A percentile compares a stretch with the other conserved stretches of the same genome.
phyloP scores from a whole-genome alignment of 2,113 vertebrate species.

The Sminthopsis crassicaudata region DNA sequence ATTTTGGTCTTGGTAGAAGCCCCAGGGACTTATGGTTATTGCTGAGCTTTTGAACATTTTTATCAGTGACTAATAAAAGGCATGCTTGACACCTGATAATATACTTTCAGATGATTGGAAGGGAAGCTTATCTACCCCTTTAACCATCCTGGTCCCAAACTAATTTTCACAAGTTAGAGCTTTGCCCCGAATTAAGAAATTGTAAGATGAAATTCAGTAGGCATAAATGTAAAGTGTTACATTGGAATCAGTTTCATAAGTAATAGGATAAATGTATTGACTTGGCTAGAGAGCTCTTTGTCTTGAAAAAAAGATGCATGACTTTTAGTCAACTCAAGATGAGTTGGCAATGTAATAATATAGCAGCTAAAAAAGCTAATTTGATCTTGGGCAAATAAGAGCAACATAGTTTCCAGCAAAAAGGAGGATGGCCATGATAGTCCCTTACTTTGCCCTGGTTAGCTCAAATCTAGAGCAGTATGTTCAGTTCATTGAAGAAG shows the following conservation, averaged over 20 bases:
- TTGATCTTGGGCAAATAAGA: background rate
- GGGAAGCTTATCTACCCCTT: background rate
- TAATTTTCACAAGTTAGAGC: background rate
- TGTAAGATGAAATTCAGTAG: background rate
- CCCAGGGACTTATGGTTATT: background rate
- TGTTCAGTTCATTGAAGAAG: background rate
- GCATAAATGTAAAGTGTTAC: background rate
- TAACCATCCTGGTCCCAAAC: background rate
- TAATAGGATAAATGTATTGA: background rate
- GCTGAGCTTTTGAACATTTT: background rate
- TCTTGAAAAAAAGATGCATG: background rate
- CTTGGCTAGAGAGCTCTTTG: background rate
- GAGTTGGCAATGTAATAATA: background rate
- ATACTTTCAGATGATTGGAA: background rate
- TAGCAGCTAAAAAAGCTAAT: background rate
- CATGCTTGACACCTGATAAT: background rate
- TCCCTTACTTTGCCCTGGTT: background rate
- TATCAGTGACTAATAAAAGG: background rate
- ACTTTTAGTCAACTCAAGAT: background rate
- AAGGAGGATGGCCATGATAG: background rate
- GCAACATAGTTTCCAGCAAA: background rate
- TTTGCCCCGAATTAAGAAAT: background rate
- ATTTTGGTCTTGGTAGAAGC: background rate
- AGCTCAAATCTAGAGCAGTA: background rate
- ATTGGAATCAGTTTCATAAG: background rate